Conservation (phyloP, 2,113 vertebrate species). For the Speoplatyrhinus poulsoni region DNA sequence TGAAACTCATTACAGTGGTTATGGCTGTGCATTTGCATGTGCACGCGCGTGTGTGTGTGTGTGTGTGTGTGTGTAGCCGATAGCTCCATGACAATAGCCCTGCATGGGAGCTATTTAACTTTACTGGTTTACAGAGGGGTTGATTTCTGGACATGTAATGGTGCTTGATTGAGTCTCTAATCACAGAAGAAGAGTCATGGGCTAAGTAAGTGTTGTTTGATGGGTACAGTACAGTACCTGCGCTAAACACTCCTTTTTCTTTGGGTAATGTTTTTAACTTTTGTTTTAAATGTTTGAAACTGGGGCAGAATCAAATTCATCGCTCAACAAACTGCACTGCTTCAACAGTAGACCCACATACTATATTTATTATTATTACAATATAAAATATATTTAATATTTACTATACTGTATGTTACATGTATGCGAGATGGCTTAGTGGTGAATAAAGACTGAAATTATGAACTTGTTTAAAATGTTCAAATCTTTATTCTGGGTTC, state of each 20-base stretch:
- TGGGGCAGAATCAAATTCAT: too few species aligned
- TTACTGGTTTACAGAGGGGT: conserved; percentile 9
- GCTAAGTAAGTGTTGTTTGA: too few species aligned
- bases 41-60: conserved; percentile 9
- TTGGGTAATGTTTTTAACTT: too few species aligned
- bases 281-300: too few species aligned
- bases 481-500: not conserved
- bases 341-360: too few species aligned
- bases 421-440: too few species aligned
- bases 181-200: not conserved
- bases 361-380: too few species aligned
- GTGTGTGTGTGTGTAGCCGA: conserved; percentile 14
- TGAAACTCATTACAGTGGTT: conserved; percentile 55
- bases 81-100: conserved; percentile 16
- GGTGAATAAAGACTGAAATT: not conserved
- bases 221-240: too few species aligned
- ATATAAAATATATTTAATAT: too few species aligned
- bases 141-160: conserved; percentile 10
- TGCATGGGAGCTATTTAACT: conserved; percentile 26
- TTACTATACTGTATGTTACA: too few species aligned
- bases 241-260: too few species aligned
- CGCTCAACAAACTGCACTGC: too few species aligned
- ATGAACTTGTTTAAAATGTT: not conserved
- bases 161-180: conserved; percentile 15
- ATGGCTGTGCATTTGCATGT: not conserved